phyloP scores from a whole-genome alignment of 2,113 vertebrate species.

The Atractosteus spatula region DNA sequence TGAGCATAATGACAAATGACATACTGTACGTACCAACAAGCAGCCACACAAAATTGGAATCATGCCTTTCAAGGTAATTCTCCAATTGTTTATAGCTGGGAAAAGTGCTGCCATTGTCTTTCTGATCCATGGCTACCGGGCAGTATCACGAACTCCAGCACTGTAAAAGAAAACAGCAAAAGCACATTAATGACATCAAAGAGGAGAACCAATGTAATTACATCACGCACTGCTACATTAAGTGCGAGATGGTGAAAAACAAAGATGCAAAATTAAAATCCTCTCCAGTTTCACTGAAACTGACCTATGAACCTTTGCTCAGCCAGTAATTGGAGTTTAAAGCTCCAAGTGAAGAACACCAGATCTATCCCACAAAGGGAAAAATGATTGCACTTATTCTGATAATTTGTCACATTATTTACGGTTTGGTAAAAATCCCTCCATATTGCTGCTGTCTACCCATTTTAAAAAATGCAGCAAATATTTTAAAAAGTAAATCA shows the following conservation, averaged over 20 bases:
- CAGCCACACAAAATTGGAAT: slow-evolving; percentile 96
- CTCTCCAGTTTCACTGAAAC: neutral
- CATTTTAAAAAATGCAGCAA: too few species aligned
- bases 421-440: too few species aligned
- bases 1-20: too few species aligned
- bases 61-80: slow-evolving; percentile 83
- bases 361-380: too few species aligned
- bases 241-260: too few species aligned
- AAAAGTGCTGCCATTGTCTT: slow-evolving; percentile 84
- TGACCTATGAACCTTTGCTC: neutral
- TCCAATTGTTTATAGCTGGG: slow-evolving; percentile 83
- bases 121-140: slow-evolving; percentile 63
- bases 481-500: too few species aligned
- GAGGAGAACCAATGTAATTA: neutral
- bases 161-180: neutral
- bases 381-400: too few species aligned
- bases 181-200: neutral
- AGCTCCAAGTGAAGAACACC: too few species aligned
- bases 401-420: too few species aligned
- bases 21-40: slow-evolving; percentile 79
- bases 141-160: neutral
- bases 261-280: neutral
- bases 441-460: too few species aligned
- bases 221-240: too few species aligned
- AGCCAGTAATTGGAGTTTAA: too few species aligned